Evolutionary conservation across 2,113 vertebrate species (phyloP).

Genomic region (Kobus ellipsiprymnus): DNA sequence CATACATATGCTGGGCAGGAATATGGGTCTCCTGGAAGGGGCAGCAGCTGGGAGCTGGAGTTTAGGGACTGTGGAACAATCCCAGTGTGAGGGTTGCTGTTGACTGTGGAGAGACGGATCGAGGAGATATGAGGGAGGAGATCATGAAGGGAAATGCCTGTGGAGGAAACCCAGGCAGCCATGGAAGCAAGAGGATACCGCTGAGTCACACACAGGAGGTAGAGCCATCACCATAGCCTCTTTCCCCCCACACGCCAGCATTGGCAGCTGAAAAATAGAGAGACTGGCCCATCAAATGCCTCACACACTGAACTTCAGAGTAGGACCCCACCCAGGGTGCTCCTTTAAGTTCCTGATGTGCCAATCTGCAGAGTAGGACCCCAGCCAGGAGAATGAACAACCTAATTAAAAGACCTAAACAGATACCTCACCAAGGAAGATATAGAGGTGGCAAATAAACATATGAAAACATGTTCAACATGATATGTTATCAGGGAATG

Average conservation of each 20-base stretch:
- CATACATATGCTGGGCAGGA: neutral
- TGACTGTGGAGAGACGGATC: neutral
- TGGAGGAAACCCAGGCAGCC: neutral
- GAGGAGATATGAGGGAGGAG: neutral
- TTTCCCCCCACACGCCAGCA: neutral
- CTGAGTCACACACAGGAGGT: neutral
- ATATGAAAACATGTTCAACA: neutral
- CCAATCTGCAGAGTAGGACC: neutral
- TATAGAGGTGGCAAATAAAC: neutral
- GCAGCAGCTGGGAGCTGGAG: neutral
- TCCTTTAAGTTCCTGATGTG: neutral
- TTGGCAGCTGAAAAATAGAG: neutral
- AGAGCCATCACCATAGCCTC: neutral
- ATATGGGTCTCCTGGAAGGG: neutral
- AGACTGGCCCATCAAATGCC: neutral
- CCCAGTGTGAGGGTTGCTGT: neutral
- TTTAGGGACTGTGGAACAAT: neutral
- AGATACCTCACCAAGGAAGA: neutral
- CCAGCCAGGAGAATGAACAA: too few relatives aligned
- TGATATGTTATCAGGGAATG: neutral
- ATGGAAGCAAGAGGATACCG: neutral
- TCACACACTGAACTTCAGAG: neutral
- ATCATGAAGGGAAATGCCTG: neutral
- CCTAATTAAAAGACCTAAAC: neutral
- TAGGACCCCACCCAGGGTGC: neutral